These are phyloP conservation scores for Microdon myrmicae DNA, from an alignment of 2,888 invertebrate genomes.

Conservation along the genomic window DNA sequence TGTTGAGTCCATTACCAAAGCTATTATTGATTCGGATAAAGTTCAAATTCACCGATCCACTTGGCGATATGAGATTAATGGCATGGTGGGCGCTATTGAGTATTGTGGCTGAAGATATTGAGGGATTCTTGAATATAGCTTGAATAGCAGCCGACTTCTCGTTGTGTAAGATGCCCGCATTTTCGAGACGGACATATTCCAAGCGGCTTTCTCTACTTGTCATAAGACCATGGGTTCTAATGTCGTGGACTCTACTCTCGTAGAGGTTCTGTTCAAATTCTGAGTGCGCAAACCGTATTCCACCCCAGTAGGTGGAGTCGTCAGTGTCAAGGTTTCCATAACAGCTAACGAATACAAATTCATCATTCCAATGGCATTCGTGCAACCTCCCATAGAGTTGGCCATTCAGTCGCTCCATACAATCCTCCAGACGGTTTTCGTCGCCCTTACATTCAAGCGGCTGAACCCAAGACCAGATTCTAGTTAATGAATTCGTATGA, in stretches of 20 bases:
- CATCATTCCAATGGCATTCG: conserved; percentile 88
- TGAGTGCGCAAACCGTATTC: conserved; percentile 89
- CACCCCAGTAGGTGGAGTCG: conserved; percentile 88
- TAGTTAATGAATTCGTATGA: conserved; percentile 85
- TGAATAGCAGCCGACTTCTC: conserved; percentile 94
- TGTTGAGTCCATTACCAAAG: conserved; percentile 89
- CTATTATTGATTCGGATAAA: conserved; percentile 81
- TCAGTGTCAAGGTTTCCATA: conserved; percentile 72
- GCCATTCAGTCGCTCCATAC: conserved; percentile 88
- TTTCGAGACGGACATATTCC: conserved; percentile 83
- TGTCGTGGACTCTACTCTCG: conserved; percentile 83
- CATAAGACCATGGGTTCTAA: conserved; percentile 78
- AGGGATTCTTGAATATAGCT: conserved; percentile 87
- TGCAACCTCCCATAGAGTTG: conserved; percentile 87
- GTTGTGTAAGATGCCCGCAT: conserved; percentile 95
- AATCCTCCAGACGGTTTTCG: conserved; percentile 82
- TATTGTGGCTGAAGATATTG: conserved; percentile 83
- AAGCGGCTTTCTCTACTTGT: conserved; percentile 80
- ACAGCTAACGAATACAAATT: conserved; percentile 94
- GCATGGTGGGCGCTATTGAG: conserved; percentile 89
- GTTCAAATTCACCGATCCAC: conserved; percentile 81
- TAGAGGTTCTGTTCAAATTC: conserved; percentile 89
- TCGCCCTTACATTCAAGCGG: conserved; percentile 85
- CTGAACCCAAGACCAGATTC: conserved; percentile 95
- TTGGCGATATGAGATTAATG: conserved; percentile 89